Base-by-base conservation (phyloP, 2,113 vertebrate genomes). In the Zapornia atra region DNA sequence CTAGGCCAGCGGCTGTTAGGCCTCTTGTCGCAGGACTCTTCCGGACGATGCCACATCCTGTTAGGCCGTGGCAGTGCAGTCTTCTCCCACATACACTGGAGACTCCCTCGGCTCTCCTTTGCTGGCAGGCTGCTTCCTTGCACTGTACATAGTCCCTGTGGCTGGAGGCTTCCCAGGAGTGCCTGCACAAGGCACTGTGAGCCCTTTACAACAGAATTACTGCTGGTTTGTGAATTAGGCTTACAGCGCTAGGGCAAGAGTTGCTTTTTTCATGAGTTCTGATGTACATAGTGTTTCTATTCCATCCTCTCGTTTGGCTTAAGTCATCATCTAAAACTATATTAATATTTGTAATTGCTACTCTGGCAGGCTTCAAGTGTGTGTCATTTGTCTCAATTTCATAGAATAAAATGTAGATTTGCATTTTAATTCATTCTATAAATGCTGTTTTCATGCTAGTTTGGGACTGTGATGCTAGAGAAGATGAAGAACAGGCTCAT, bases 371-470 rank as follows among this genome's bases (percentile, higher is more conserved):
- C 88, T 93, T 92, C 76, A 88, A 82, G 53, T 61, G 36, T 81
- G 34, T 91, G 81, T 86, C 15, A 48, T 95, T 94, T 94, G 57
- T 96, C 88, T 97, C 61, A 69, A 84, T 93, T 93, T 90, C 61
- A 69, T 79, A 61, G 82, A 95, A 96, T 92, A 93, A 95, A 96
- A 90, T 69, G 17, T 75, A 82, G 69, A 93, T 94, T 95, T 96
- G 83, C 90, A 86, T 95, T 95, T 91, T 92, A 96, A 94, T 92
- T 91, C 11, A 8, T 83, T 92, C 71, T 71, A 51, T 63, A 65
- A 72, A 92, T 86, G 82, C 80, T 88, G 48, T 90, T 95, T 92
- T 94, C 70, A 19, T 93, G 65, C 3, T 34, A 56, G 56, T 69
- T 61, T 83, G 80, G 84, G 88, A 72, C 73, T 80, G 31, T 50